These are phyloP conservation scores for Panurus biarmicus DNA, from an alignment of 2,113 vertebrate genomes.

Conservation along the genomic window DNA sequence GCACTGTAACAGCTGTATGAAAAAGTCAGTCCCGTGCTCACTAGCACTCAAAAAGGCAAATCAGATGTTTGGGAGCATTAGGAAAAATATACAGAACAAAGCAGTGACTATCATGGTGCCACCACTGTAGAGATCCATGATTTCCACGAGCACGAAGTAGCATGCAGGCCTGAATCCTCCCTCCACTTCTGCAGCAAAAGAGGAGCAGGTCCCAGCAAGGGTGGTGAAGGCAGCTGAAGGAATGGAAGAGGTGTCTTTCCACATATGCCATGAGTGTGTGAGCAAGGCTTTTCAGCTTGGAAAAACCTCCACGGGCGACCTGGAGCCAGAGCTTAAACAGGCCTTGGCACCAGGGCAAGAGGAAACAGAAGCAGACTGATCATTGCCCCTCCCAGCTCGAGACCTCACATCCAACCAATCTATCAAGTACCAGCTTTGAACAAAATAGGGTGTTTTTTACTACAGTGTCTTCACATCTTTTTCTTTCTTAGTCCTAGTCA, in stretches of 20 bases:
- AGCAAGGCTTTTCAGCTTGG: not conserved
- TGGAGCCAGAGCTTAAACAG: not conserved
- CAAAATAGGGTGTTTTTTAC: rapidly evolving
- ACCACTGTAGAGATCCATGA: not conserved
- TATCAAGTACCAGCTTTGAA: not conserved
- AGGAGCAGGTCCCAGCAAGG: not conserved
- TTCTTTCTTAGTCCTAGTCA: not conserved
- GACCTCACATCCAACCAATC: not conserved
- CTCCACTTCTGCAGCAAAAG: not conserved
- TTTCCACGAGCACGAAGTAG: not conserved
- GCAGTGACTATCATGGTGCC: not conserved
- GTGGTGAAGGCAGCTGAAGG: not conserved
- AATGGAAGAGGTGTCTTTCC: not conserved
- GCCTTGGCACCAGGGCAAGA: not conserved
- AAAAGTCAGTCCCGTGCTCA: not conserved
- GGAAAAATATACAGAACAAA: not conserved
- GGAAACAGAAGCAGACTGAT: not conserved
- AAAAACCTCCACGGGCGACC: not conserved
- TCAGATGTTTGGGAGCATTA: not conserved
- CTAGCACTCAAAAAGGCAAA: not conserved
- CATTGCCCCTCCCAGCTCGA: not conserved
- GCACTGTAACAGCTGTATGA: not conserved
- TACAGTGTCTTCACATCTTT: not conserved
- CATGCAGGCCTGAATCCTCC: not conserved
- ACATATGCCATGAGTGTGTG: too few species aligned